Conservation (phyloP, 2,113 vertebrate species). For the Colossoma macropomum region DNA sequence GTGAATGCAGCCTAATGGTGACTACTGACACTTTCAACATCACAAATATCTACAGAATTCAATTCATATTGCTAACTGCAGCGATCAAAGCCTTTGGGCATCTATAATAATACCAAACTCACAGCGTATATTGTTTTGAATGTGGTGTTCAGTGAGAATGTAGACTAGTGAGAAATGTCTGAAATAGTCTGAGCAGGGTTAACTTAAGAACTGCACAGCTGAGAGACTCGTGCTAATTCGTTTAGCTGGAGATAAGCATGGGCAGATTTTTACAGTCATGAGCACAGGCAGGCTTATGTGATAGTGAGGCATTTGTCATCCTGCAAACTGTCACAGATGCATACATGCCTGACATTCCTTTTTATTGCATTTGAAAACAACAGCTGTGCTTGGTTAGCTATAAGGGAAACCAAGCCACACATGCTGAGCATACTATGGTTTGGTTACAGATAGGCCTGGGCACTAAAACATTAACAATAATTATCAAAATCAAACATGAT, state of each 20-base stretch:
- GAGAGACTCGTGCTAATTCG: slow-evolving; percentile 6
- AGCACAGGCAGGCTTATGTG: slow-evolving; percentile 30
- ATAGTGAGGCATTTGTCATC: slow-evolving; percentile 47
- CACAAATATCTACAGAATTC: neutral
- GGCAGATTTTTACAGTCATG: slow-evolving; percentile 32
- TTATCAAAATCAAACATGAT: neutral
- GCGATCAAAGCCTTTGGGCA: neutral
- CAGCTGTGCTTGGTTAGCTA: slow-evolving; percentile 38
- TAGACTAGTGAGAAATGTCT: neutral
- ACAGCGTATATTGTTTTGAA: neutral
- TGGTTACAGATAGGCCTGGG: neutral
- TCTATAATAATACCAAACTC: too few relatives aligned
- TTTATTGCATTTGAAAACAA: slow-evolving; percentile 41
- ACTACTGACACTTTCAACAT: slow-evolving; percentile 15
- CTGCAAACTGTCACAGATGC: slow-evolving; percentile 49
- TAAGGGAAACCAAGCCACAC: slow-evolving; percentile 6
- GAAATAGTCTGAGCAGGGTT: neutral
- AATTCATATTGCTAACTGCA: neutral
- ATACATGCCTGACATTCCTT: slow-evolving; percentile 34
- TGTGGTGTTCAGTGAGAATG: neutral
- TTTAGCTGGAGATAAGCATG: neutral
- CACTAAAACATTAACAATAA: neutral
- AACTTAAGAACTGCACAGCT: neutral
- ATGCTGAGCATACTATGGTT: neutral
- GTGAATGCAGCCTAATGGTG: neutral